These are phyloP conservation scores for Pelobates fuscus DNA, from an alignment of 2,113 vertebrate genomes.

Conservation along the genomic window DNA sequence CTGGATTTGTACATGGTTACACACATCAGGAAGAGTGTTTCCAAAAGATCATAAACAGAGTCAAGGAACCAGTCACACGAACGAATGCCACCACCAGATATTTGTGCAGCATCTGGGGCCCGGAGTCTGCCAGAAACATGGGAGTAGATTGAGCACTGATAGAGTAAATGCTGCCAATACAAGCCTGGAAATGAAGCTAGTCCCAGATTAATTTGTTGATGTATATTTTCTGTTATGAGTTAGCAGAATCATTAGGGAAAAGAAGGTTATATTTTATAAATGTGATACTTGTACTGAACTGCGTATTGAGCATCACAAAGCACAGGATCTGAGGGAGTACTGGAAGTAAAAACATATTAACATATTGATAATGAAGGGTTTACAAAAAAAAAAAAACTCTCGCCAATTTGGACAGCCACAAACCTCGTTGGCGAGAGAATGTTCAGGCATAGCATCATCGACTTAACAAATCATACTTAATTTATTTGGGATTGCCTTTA, in stretches of 20 bases:
- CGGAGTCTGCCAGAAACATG: constrained; percentile 39
- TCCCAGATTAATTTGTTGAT: constrained; percentile 11
- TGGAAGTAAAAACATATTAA: constrained; percentile 8
- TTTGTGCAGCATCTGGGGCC: constrained; percentile 29
- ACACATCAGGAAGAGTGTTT: not conserved
- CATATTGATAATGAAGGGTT: constrained; percentile 23
- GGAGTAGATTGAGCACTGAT: constrained; percentile 15
- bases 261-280: constrained; percentile 5
- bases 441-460: not conserved
- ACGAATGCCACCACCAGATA: constrained; percentile 10
- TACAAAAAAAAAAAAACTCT: not conserved
- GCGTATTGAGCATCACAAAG: not conserved
- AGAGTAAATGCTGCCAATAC: not conserved
- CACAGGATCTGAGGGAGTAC: not conserved
- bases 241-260: not conserved
- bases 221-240: not conserved
- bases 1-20: not conserved
- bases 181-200: not conserved
- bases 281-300: not conserved
- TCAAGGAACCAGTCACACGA: constrained; percentile 5
- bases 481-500: constrained; percentile 23
- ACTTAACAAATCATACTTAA: constrained; percentile 34
- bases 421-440: constrained; percentile 9
- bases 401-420: not conserved
- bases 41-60: constrained; percentile 24